A percentile compares a stretch with the other conserved stretches of the same genome.
Conservation (phyloP, 2,888 invertebrate genomes). For the Mantis religiosa region DNA sequence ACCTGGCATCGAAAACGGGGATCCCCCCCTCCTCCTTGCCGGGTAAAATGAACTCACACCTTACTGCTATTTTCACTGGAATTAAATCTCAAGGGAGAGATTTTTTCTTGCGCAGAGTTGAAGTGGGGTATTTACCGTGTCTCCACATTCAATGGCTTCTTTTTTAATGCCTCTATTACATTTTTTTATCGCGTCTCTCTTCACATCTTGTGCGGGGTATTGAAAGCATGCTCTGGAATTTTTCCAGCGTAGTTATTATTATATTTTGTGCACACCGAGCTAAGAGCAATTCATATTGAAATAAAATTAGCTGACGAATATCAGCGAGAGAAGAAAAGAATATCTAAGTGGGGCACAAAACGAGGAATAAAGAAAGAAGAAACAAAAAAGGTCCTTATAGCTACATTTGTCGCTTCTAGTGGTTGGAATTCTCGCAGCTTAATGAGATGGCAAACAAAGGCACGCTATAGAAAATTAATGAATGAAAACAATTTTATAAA, state of each 20-base stretch:
- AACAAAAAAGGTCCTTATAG: background rate
- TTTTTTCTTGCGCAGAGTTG: background rate
- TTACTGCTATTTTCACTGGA: constrained; percentile 8
- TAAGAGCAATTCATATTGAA: background rate
- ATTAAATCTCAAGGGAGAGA: constrained; percentile 21
- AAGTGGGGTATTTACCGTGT: background rate
- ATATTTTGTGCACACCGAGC: background rate
- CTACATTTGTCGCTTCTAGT: background rate
- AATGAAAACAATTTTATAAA: background rate
- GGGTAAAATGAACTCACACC: constrained; percentile 22
- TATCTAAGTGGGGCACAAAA: background rate
- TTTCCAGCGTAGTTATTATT: background rate
- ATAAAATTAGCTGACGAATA: background rate
- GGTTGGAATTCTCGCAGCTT: background rate
- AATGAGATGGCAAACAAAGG: background rate
- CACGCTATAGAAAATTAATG: background rate
- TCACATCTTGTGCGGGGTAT: background rate
- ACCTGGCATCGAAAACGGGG: background rate
- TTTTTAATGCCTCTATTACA: background rate
- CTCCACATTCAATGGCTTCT: background rate
- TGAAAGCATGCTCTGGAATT: background rate
- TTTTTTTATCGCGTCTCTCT: background rate
- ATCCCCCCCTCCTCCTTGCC: background rate
- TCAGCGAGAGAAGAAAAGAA: background rate
- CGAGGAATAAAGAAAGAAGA: background rate